Conservation (phyloP, 2,888 invertebrate genomes). For the Apamea monoglypha region DNA sequence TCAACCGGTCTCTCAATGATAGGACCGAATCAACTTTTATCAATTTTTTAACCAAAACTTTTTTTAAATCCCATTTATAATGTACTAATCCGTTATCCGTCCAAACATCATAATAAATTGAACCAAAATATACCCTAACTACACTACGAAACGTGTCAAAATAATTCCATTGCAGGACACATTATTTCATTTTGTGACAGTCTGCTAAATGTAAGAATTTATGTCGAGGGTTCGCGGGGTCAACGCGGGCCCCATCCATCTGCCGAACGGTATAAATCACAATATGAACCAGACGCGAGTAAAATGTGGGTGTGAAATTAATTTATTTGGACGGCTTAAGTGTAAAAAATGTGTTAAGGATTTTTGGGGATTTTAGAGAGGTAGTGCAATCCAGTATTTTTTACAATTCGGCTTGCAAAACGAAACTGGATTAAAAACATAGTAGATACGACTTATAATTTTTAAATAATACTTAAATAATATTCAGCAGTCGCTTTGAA, state of each 20-base stretch:
- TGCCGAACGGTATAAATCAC: conserved; percentile 75
- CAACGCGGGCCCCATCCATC: conserved; percentile 74
- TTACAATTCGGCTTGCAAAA: neutral
- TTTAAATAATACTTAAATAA: neutral
- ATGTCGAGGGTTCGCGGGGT: conserved; percentile 77
- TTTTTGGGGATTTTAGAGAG: conserved; percentile 22
- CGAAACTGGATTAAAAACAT: neutral
- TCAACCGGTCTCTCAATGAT: too few relatives aligned
- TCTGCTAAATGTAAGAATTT: conserved; percentile 81
- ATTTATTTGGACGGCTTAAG: conserved; percentile 47
- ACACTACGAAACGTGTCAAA: conserved; percentile 75
- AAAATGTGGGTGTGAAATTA: conserved; percentile 58
- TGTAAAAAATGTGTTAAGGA: conserved; percentile 43
- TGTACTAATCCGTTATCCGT: conserved; percentile 5
- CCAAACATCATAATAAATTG: conserved; percentile 55
- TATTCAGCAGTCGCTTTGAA: neutral
- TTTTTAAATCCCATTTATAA: neutral
- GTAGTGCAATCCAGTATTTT: neutral
- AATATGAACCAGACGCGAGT: conserved; percentile 66
- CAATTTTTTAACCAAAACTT: neutral
- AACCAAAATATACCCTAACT: conserved; percentile 58
- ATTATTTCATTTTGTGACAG: conserved; percentile 75
- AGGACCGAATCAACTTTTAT: neutral
- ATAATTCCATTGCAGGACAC: conserved; percentile 76
- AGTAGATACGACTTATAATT: neutral